A percentile compares a stretch with the other conserved stretches of the same genome.
These are phyloP conservation scores for Drosophila prosaltans DNA, from an alignment of 1,140 invertebrate species.

Conservation along the genomic window DNA sequence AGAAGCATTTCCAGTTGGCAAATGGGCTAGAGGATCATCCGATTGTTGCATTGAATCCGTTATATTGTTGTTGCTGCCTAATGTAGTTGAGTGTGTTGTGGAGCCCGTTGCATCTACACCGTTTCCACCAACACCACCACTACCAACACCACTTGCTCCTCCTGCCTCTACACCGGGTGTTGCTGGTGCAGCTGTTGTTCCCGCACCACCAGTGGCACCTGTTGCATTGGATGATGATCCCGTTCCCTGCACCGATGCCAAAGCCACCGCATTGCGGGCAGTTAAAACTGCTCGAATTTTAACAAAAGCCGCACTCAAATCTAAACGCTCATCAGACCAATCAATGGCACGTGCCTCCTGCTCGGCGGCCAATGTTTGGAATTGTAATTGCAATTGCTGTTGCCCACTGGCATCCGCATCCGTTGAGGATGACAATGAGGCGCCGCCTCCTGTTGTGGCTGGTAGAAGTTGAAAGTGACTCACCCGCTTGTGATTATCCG, in stretches of 20 bases:
- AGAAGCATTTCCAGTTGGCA: constrained; percentile 81
- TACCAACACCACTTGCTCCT: background rate
- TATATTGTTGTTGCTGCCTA: constrained; percentile 30
- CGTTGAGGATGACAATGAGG: constrained; percentile 16
- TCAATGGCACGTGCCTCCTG: constrained; percentile 77
- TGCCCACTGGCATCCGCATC: constrained; percentile 45
- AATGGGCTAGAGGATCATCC: constrained; percentile 75
- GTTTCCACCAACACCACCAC: constrained; percentile 3
- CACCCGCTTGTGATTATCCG: constrained; percentile 97
- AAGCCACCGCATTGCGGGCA: constrained; percentile 70
- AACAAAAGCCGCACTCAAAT: constrained; percentile 74
- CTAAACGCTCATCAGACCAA: constrained; percentile 73
- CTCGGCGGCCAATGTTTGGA: constrained; percentile 72
- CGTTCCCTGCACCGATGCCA: constrained; percentile 44
- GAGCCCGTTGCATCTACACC: constrained; percentile 10
- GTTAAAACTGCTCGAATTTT: constrained; percentile 76
- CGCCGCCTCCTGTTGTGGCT: constrained; percentile 43
- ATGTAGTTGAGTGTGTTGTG: constrained; percentile 23
- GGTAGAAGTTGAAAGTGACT: constrained; percentile 85
- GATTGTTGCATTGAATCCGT: constrained; percentile 23
- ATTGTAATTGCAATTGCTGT: constrained; percentile 64
- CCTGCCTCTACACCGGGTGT: constrained; percentile 13
- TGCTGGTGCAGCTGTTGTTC: constrained; percentile 18
- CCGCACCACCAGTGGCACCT: constrained; percentile 15
- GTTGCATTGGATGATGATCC: constrained; percentile 14